phyloP scores from a whole-genome alignment of 2,797 vertebrate genomes.

The Diplodus sargus region DNA sequence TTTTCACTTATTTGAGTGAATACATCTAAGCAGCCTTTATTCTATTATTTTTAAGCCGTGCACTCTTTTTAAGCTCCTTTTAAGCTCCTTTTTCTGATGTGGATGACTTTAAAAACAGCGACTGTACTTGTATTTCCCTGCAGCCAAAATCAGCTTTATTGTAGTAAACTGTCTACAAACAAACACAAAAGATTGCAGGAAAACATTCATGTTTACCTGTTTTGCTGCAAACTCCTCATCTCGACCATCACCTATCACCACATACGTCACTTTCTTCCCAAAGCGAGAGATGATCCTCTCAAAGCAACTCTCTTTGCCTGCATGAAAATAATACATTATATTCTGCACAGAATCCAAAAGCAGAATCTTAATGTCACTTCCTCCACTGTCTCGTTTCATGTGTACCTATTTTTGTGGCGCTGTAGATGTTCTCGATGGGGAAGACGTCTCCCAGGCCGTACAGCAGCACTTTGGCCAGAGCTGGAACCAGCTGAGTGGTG shows the following conservation, averaged over 20 bases:
- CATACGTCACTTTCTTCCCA: constrained; percentile 97
- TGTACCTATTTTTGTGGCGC: constrained; percentile 97
- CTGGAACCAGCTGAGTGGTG: constrained; percentile 97
- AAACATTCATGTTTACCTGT: constrained; percentile 85
- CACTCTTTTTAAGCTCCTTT: background rate
- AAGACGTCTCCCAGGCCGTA: constrained; percentile 97
- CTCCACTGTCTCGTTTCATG: background rate
- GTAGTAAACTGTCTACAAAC: background rate
- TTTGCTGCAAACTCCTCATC: constrained; percentile 98
- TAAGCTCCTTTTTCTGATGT: background rate
- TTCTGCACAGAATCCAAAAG: background rate
- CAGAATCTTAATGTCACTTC: too few relatives aligned
- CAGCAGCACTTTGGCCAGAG: constrained; percentile 96
- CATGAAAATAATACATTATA: background rate
- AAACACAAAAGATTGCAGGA: background rate
- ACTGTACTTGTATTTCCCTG: background rate
- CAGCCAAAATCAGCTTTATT: background rate
- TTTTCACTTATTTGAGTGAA: background rate
- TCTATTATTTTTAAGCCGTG: background rate
- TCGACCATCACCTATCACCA: constrained; percentile 97
- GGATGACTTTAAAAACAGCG: background rate
- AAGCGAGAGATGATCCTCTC: constrained; percentile 97
- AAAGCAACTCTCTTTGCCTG: constrained; percentile 98
- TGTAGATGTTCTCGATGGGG: constrained; percentile 98
- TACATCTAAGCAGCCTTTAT: background rate